These are phyloP conservation scores for Orthosia gracilis DNA, from an alignment of 2,888 invertebrate species.

Conservation along the genomic window DNA sequence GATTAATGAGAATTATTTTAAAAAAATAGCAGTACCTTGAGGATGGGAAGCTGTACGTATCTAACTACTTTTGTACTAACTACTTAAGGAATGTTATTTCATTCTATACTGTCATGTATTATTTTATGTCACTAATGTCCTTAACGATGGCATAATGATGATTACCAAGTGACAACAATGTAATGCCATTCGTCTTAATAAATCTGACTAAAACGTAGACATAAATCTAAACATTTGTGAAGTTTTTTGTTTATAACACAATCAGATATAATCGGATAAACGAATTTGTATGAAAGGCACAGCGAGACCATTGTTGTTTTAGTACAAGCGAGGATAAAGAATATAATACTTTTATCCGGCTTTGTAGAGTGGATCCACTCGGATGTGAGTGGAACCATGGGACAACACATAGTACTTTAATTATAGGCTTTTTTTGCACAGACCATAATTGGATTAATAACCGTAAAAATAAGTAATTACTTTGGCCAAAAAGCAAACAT, in stretches of 20 bases:
- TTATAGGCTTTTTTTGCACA: not conserved
- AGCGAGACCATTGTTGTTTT: no score
- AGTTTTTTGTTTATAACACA: not conserved
- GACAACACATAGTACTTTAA: not conserved
- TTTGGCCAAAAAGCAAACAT: not conserved
- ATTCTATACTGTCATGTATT: not conserved
- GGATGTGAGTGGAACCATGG: not conserved
- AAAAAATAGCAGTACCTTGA: no score
- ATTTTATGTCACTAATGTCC: not conserved
- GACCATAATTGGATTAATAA: not conserved
- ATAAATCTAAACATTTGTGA: not conserved
- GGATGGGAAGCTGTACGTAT: not conserved
- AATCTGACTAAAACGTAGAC: not conserved
- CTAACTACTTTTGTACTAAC: not conserved
- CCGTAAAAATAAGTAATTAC: constrained; percentile 1
- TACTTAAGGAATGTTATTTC: not conserved
- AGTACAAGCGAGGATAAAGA: no score
- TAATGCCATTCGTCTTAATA: not conserved
- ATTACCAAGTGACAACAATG: not conserved
- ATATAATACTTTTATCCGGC: no score
- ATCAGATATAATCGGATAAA: not conserved
- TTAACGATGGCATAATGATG: constrained; percentile 14
- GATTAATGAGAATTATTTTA: not conserved
- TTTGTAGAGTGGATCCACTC: no score
- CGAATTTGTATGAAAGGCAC: no score